A percentile compares a stretch with the other conserved stretches of the same genome.
phyloP scores from a whole-genome alignment of 2,113 vertebrate species.

The Puntigrus tetrazona region DNA sequence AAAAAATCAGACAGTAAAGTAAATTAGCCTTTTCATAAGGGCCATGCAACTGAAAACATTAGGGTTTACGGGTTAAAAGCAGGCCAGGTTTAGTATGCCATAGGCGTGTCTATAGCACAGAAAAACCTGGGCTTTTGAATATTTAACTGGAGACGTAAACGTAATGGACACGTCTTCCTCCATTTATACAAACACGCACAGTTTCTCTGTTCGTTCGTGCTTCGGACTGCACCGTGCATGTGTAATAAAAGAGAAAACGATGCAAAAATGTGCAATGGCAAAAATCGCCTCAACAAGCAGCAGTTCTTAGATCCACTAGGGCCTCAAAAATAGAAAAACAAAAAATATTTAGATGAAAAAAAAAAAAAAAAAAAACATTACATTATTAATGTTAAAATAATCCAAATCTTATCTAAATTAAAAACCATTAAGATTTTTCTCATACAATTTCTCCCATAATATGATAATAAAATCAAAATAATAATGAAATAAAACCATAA shows the following conservation, averaged over 20 bases:
- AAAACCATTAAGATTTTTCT: too few species aligned
- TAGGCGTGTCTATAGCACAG: constrained; percentile 26
- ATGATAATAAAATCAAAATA: too few species aligned
- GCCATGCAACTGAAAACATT: constrained; percentile 29
- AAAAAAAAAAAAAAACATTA: too few species aligned
- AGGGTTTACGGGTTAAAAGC: neutral
- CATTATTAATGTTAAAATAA: too few species aligned
- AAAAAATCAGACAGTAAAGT: constrained; percentile 40
- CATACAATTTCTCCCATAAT: too few species aligned
- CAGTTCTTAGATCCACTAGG: neutral
- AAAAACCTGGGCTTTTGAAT: neutral
- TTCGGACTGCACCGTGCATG: neutral
- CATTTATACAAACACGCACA: neutral
- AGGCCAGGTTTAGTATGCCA: constrained; percentile 5
- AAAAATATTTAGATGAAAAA: too few species aligned
- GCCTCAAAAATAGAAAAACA: neutral
- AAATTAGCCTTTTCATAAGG: constrained; percentile 38
- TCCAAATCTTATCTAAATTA: too few species aligned
- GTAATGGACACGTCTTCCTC: neutral
- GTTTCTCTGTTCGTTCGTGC: neutral
- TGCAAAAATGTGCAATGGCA: neutral
- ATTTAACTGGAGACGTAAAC: neutral
- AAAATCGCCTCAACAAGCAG: neutral
- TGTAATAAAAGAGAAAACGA: neutral
- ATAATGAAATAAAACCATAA: too few species aligned